Percentiles rank a stretch among this genome's conserved stretches.
phyloP scores from a whole-genome alignment of 2,797 vertebrate genomes.

The Anniella stebbinsi region DNA sequence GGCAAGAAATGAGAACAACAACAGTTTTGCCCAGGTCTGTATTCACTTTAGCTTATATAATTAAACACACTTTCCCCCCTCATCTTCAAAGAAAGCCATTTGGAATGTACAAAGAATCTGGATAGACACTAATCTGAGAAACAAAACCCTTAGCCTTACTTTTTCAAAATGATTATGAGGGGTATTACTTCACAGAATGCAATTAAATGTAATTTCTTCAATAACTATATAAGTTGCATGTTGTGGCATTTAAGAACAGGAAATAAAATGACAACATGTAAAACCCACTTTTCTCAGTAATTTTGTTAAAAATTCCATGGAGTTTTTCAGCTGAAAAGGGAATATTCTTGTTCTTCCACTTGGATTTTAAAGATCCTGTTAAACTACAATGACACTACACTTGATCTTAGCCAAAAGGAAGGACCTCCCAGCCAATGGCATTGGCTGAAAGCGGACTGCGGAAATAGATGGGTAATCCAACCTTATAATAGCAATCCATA shows the following conservation, averaged over 20 bases:
- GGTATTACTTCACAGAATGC: constrained; percentile 69
- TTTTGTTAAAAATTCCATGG: constrained; percentile 49
- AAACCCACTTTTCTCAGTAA: constrained; percentile 51
- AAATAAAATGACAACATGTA: constrained; percentile 57
- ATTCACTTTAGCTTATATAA: constrained; percentile 63
- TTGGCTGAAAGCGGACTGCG: neutral
- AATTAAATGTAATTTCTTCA: constrained; percentile 68
- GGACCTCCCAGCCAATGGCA: neutral
- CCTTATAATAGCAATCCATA: neutral
- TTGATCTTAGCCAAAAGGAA: too few species aligned
- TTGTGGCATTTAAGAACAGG: constrained; percentile 48
- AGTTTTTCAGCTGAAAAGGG: constrained; percentile 45
- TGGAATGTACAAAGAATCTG: constrained; percentile 60
- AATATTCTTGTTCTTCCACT: neutral
- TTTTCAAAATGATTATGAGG: constrained; percentile 68
- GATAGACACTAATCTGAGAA: constrained; percentile 63
- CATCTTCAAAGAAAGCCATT: constrained; percentile 64
- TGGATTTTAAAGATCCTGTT: neutral
- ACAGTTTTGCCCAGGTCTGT: constrained; percentile 55
- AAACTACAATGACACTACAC: neutral
- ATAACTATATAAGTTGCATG: constrained; percentile 42
- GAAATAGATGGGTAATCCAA: neutral
- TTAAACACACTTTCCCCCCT: constrained; percentile 53
- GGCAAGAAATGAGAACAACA: constrained; percentile 58
- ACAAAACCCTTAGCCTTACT: constrained; percentile 66